Conservation (phyloP, 2,888 invertebrate genomes). For the Scaptomyza cyrtandrae region DNA sequence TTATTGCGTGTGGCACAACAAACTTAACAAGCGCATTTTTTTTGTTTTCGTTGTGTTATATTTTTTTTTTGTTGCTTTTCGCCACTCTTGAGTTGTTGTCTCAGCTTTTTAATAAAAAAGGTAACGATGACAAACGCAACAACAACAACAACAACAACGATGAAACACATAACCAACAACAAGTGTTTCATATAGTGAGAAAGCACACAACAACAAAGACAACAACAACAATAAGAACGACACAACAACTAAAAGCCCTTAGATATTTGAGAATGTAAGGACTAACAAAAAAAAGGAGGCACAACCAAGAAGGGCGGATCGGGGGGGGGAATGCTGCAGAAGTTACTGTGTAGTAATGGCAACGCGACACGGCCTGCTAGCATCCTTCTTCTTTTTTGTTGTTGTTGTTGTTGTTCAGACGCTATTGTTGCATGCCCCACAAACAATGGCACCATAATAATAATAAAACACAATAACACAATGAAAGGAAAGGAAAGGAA, state of each 20-base stretch:
- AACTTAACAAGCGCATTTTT: not conserved
- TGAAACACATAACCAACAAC: constrained; percentile 43
- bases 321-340: not conserved
- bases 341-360: constrained; percentile 4
- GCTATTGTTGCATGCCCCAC: constrained; percentile 16
- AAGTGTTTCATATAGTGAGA: constrained; percentile 42
- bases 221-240: constrained; percentile 12
- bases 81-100: constrained; percentile 41
- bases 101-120: constrained; percentile 61
- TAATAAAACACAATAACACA: constrained; percentile 4
- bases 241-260: constrained; percentile 12
- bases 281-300: constrained; percentile 19
- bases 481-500: not conserved
- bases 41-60: not conserved
- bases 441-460: constrained; percentile 39
- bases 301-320: not conserved
- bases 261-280: constrained; percentile 50
- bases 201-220: constrained; percentile 13
- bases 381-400: too few species aligned
- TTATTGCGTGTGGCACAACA: not conserved
- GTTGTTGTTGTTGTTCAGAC: not conserved
- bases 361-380: constrained; percentile 2
- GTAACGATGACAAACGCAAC: constrained; percentile 48
- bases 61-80: constrained; percentile 12
- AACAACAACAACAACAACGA: constrained; percentile 11